phyloP scores from a whole-genome alignment of 2,888 invertebrate genomes.

The Cyclophora albipunctata region DNA sequence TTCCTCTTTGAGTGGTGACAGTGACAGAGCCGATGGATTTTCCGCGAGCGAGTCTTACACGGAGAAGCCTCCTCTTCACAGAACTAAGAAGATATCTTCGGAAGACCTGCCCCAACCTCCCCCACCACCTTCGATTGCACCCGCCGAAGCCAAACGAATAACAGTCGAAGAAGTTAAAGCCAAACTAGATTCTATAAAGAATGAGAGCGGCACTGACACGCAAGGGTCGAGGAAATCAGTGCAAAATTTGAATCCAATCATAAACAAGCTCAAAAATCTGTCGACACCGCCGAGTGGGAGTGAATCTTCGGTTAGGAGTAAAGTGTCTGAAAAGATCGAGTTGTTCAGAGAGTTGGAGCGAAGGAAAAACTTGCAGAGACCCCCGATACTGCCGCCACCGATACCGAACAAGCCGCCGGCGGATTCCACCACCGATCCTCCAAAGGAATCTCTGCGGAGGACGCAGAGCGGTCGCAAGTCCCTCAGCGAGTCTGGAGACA shows the following conservation, averaged over 20 bases:
- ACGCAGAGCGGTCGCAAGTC: conserved; percentile 67
- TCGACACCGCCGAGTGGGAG: conserved; percentile 44
- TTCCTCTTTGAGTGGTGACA: conserved; percentile 78
- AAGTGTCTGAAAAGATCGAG: conserved; percentile 71
- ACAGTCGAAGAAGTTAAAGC: conserved; percentile 76
- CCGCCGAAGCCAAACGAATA: conserved; percentile 58
- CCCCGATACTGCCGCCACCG: conserved; percentile 66
- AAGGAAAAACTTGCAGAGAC: conserved; percentile 63
- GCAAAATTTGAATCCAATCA: conserved; percentile 33
- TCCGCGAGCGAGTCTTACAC: conserved; percentile 63
- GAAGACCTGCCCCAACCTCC: conserved; percentile 73
- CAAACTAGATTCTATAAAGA: conserved; percentile 68
- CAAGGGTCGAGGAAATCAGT: conserved; percentile 69
- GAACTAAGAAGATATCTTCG: conserved; percentile 73
- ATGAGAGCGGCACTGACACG: conserved; percentile 67
- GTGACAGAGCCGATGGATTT: conserved; percentile 73
- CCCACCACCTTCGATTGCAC: conserved; percentile 42
- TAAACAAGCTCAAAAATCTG: conserved; percentile 30
- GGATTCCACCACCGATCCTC: conserved; percentile 36
- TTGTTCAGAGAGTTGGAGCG: conserved; percentile 65
- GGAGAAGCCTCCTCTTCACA: conserved; percentile 68
- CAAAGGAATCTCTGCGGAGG: conserved; percentile 58
- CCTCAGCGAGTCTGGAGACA: conserved; percentile 81
- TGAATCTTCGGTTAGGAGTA: conserved; percentile 64
- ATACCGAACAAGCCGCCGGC: conserved; percentile 56